A percentile compares a stretch with the other conserved stretches of the same genome.
Conservation (phyloP, 2,888 invertebrate genomes). For the Sympetrum striolatum region DNA sequence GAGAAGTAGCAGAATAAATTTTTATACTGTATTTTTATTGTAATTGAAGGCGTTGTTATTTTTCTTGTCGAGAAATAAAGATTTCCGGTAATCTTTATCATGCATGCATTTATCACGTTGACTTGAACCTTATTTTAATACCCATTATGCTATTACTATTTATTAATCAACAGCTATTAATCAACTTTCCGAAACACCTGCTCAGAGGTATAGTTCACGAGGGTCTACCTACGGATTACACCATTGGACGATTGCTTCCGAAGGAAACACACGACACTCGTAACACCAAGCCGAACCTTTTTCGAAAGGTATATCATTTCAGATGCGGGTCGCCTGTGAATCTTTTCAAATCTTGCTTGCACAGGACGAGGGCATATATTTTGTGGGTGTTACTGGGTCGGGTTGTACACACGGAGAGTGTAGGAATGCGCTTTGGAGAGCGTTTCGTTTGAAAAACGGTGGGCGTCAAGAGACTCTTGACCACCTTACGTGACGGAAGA, state of each 20-base stretch:
- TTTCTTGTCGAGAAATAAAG: too few relatives aligned
- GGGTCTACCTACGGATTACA: not conserved
- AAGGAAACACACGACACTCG: not conserved
- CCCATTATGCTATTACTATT: too few relatives aligned
- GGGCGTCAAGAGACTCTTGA: not conserved
- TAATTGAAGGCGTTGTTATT: too few relatives aligned
- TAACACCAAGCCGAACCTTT: not conserved
- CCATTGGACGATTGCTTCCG: not conserved
- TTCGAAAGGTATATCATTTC: not conserved
- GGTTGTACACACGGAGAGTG: not conserved
- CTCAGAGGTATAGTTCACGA: too few relatives aligned
- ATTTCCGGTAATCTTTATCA: too few relatives aligned
- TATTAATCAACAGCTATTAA: too few relatives aligned
- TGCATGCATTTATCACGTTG: too few relatives aligned
- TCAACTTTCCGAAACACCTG: too few relatives aligned
- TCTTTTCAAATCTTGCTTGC: not conserved
- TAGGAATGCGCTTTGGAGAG: not conserved
- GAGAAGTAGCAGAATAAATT: too few relatives aligned
- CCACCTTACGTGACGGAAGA: constrained; percentile 10
- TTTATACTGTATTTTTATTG: too few relatives aligned
- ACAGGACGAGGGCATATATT: not conserved
- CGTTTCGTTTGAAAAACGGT: constrained; percentile 10
- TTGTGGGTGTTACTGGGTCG: not conserved
- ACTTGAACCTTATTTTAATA: too few relatives aligned
- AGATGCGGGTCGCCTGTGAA: not conserved